Evolutionary conservation across 2,797 vertebrate species (phyloP).

Genomic region (Aulostomus chinensis): DNA sequence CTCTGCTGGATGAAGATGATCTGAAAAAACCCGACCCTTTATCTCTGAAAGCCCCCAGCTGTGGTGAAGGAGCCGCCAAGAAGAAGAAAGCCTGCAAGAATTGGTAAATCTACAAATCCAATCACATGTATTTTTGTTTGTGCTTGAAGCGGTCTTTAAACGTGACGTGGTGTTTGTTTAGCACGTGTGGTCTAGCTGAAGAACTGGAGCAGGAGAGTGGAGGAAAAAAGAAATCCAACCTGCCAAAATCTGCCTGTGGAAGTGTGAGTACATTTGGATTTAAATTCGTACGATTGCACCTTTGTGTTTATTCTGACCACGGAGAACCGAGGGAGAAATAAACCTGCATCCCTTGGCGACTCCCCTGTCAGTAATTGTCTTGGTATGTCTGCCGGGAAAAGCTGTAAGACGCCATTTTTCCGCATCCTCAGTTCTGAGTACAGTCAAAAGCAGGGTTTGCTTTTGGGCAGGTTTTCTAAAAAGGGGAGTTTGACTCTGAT

Average conservation of each 20-base stretch:
- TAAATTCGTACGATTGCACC: not conserved
- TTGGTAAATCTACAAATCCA: too few relatives aligned
- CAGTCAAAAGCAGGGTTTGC: too few relatives aligned
- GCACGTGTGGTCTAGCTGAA: constrained; percentile 94
- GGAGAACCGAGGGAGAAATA: not conserved
- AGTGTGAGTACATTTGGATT: constrained; percentile 79
- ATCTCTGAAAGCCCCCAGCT: constrained; percentile 83
- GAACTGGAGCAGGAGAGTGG: constrained; percentile 85
- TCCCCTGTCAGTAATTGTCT: too few relatives aligned
- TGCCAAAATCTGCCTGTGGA: constrained; percentile 92
- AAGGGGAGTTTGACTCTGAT: too few relatives aligned
- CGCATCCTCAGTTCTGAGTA: too few relatives aligned
- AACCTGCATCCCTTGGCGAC: too few relatives aligned
- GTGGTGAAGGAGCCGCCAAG: constrained; percentile 83
- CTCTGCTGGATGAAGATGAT: constrained; percentile 91
- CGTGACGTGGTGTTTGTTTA: constrained; percentile 50
- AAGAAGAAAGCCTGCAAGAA: constrained; percentile 95
- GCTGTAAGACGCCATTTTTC: too few relatives aligned
- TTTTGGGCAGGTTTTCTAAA: too few relatives aligned
- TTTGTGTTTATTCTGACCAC: too few relatives aligned
- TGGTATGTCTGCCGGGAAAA: too few relatives aligned
- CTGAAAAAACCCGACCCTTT: constrained; percentile 90
- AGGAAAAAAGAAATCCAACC: constrained; percentile 47
- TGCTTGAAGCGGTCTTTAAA: not conserved
- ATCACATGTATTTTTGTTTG: constrained; percentile 17